Evolutionary conservation across 2,888 invertebrate genomes (phyloP).

Genomic region (Drosophila meridionalis): DNA sequence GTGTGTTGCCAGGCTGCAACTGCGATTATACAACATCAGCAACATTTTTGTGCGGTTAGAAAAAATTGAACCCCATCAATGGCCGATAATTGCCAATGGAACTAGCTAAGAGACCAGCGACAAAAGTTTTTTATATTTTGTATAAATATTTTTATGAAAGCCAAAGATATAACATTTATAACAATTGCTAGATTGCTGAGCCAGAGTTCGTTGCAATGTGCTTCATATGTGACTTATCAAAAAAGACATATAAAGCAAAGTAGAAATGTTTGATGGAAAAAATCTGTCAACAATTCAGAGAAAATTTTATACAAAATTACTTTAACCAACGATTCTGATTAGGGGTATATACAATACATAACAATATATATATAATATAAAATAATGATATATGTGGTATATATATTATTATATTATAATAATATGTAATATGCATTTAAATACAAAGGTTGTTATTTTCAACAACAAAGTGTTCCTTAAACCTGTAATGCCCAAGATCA

Average conservation of each 20-base stretch:
- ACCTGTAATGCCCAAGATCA: no score
- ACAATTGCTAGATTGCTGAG: background rate
- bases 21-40: slow-evolving; percentile 37
- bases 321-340: no score
- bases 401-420: no score
- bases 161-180: background rate
- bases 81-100: slow-evolving; percentile 42
- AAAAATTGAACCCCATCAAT: slow-evolving; percentile 30
- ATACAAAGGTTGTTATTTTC: no score
- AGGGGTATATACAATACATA: no score
- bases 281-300: background rate
- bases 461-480: no score
- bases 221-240: background rate
- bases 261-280: background rate
- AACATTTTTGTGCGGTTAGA: slow-evolving; percentile 21
- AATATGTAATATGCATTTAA: no score
- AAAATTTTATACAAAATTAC: no score
- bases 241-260: background rate
- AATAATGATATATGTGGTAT: no score
- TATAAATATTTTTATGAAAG: background rate
- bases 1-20: slow-evolving; percentile 29
- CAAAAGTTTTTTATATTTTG: background rate
- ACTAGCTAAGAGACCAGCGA: slow-evolving; percentile 16
- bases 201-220: background rate
- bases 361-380: no score